A percentile compares a stretch with the other conserved stretches of the same genome.
phyloP scores from a whole-genome alignment of 2,888 invertebrate genomes.

The Drosophila picticornis region DNA sequence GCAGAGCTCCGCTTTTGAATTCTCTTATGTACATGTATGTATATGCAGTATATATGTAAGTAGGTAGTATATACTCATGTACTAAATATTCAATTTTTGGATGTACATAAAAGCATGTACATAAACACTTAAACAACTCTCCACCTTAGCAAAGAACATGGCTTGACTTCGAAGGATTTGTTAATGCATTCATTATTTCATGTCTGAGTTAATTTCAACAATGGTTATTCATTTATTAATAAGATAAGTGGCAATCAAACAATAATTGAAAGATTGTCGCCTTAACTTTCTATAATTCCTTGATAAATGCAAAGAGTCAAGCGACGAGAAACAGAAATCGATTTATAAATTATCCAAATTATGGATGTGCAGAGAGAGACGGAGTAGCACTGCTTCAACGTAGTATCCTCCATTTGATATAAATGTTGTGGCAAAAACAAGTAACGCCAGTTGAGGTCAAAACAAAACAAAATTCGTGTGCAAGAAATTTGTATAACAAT shows the following conservation, averaged over 20 bases:
- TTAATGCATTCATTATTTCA: not conserved
- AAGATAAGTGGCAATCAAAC: not conserved
- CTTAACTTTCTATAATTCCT: no score
- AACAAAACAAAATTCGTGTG: no score
- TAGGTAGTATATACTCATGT: not conserved
- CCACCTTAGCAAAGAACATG: not conserved
- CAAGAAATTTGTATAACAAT: no score
- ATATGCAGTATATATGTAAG: not conserved
- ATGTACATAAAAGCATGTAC: not conserved
- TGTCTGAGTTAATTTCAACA: not conserved
- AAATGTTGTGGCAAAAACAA: not conserved
- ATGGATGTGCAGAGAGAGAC: no score
- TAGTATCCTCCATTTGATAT: not conserved
- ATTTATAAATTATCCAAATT: not conserved
- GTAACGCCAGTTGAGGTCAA: no score
- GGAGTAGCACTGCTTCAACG: no score
- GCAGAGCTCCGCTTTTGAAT: slow-evolving; percentile 21
- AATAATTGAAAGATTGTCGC: not conserved
- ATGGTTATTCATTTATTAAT: not conserved
- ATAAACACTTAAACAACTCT: not conserved
- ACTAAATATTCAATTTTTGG: not conserved
- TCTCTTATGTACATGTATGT: not conserved
- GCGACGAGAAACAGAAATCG: not conserved
- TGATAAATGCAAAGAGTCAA: not conserved
- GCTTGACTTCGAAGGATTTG: not conserved